These are phyloP conservation scores for Bugula neritina DNA, from an alignment of 2,888 invertebrate species.

Conservation along the genomic window DNA sequence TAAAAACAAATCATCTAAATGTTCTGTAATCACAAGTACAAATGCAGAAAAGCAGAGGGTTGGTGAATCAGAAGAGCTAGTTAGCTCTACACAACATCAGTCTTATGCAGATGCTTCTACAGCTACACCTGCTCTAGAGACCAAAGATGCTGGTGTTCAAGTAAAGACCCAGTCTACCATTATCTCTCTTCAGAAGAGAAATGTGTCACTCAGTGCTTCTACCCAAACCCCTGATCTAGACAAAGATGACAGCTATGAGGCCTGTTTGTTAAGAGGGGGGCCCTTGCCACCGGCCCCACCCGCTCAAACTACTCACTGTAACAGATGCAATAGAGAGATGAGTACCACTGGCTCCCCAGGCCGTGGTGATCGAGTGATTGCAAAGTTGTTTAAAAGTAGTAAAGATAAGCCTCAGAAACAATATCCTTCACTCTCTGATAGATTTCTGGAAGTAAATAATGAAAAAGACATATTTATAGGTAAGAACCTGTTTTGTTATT, in stretches of 20 bases:
- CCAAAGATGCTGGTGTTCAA: slow-evolving; percentile 7
- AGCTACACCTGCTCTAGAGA: background rate
- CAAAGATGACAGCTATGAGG: slow-evolving; percentile 24
- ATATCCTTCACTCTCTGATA: background rate
- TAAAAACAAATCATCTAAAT: background rate
- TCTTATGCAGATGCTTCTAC: background rate
- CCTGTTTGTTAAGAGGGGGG: background rate
- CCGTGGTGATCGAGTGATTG: background rate
- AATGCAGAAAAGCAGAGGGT: background rate
- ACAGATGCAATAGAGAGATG: background rate
- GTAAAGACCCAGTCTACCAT: slow-evolving; percentile 23
- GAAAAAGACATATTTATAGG: background rate
- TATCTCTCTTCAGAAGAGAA: slow-evolving; percentile 17
- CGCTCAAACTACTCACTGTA: background rate
- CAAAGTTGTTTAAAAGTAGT: background rate
- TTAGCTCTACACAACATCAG: background rate
- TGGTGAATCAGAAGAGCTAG: background rate
- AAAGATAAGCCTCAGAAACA: slow-evolving; percentile 1
- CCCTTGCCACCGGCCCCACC: background rate
- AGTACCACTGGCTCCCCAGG: background rate
- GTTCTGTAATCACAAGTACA: too few relatives aligned
- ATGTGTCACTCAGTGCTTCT: background rate
- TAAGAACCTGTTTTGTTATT: too few relatives aligned
- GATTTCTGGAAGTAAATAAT: background rate
- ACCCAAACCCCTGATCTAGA: slow-evolving; percentile 16